Percentiles rank a stretch among this genome's conserved stretches.
These are phyloP conservation scores for Drosophila truncata DNA, from an alignment of 1,140 invertebrate genomes.

Conservation along the genomic window DNA sequence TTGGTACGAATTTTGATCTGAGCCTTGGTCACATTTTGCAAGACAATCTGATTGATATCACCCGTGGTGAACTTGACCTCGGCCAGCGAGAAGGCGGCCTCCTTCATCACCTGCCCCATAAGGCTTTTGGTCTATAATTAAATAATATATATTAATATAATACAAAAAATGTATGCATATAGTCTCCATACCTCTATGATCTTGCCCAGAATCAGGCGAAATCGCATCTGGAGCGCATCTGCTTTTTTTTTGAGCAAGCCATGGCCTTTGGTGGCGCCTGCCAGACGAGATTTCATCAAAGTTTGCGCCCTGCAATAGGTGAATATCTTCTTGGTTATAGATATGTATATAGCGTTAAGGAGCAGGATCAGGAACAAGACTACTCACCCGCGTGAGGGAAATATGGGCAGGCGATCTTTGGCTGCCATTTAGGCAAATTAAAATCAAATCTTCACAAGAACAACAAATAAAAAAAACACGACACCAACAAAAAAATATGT, in stretches of 20 bases:
- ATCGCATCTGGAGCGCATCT: conserved; percentile 99
- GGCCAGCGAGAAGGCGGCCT: conserved; percentile 99
- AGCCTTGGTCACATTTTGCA: conserved; percentile 99
- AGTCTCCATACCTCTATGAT: conserved; percentile 94
- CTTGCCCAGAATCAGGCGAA: conserved; percentile 97
- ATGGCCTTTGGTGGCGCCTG: conserved; percentile 99
- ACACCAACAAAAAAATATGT: conserved; percentile 9
- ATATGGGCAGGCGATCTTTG: conserved; percentile 97
- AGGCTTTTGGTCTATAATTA: conserved; percentile 91
- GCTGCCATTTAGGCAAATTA: conserved; percentile 90
- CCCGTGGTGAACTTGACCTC: conserved; percentile 99
- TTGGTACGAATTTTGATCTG: conserved; percentile 99
- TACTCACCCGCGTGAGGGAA: conserved; percentile 98
- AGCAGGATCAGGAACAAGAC: background rate
- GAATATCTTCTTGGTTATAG: background rate
- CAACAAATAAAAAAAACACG: conserved; percentile 16
- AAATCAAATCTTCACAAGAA: conserved; percentile 16
- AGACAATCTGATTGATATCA: conserved; percentile 98
- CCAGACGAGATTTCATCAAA: conserved; percentile 94
- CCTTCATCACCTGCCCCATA: conserved; percentile 99
- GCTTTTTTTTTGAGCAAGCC: conserved; percentile 99
- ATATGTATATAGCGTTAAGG: background rate
- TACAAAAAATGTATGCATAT: background rate
- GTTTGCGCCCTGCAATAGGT: conserved; percentile 88
- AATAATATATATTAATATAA: background rate